A percentile compares a stretch with the other conserved stretches of the same genome.
Conservation (phyloP, 1,140 invertebrate species). For the Lepidurus apus region DNA sequence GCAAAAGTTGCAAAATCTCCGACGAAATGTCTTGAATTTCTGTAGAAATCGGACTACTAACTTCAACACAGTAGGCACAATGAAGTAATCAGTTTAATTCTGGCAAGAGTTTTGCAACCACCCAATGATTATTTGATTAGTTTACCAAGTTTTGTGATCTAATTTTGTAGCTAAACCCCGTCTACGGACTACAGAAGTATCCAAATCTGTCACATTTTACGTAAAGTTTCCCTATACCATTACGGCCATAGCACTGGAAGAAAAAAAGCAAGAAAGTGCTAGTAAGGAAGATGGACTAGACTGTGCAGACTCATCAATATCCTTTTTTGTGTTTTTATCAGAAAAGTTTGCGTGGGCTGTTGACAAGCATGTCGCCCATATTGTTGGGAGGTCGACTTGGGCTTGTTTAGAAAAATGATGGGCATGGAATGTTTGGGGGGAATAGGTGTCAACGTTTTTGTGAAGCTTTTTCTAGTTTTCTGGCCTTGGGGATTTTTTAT, state of each 20-base stretch:
- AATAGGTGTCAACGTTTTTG: neutral
- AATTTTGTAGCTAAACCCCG: no score
- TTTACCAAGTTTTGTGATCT: no score
- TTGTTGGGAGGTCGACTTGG: neutral
- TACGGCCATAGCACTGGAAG: neutral
- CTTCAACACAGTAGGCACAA: no score
- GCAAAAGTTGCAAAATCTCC: no score
- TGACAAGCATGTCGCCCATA: neutral
- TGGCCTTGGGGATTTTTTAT: neutral
- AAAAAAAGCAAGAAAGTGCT: neutral
- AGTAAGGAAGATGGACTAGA: neutral
- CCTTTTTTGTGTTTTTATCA: neutral
- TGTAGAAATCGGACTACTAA: no score
- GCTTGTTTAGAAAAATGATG: neutral
- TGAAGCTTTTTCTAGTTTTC: neutral
- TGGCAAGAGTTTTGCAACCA: no score
- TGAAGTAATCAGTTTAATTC: no score
- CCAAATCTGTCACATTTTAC: no score
- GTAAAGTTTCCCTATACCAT: neutral
- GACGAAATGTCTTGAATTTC: no score
- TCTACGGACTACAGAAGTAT: no score
- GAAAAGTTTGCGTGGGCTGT: neutral
- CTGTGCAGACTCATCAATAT: neutral
- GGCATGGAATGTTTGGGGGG: neutral
- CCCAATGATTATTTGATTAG: no score